Evolutionary conservation across 2,888 invertebrate genomes (phyloP).

Genomic region (Ischnus inquisitorius): DNA sequence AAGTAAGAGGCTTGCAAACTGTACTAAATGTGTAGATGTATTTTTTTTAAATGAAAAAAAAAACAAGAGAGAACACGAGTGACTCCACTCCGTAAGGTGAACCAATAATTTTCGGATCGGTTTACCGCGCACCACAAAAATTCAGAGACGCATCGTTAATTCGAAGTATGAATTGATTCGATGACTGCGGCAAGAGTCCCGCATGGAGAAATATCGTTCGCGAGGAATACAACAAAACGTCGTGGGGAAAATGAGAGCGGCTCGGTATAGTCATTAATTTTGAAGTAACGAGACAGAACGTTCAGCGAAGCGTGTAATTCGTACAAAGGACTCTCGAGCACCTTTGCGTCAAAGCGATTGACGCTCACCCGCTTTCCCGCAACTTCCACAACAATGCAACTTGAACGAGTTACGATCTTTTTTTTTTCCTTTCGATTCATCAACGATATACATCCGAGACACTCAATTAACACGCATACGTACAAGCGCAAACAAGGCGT

Average conservation of each 20-base stretch:
- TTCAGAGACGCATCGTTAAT: background rate
- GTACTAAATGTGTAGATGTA: background rate
- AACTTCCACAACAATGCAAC: background rate
- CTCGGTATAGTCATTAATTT: slow-evolving; percentile 37
- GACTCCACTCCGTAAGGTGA: too few species aligned
- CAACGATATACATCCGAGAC: background rate
- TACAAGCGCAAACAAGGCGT: slow-evolving; percentile 12
- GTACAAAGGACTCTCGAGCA: slow-evolving; percentile 33
- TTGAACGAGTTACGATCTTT: background rate
- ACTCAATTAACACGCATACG: background rate
- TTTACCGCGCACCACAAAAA: background rate
- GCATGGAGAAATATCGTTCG: background rate
- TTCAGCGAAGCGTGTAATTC: slow-evolving; percentile 41
- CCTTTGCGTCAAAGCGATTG: slow-evolving; percentile 13
- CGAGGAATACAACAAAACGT: slow-evolving; percentile 10
- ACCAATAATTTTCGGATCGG: background rate
- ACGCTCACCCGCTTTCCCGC: slow-evolving; percentile 7
- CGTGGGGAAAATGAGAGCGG: background rate
- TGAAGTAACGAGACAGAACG: slow-evolving; percentile 52
- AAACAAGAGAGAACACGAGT: background rate
- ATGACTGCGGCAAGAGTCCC: background rate
- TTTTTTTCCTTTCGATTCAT: background rate
- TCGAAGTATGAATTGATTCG: background rate
- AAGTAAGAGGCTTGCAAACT: background rate
- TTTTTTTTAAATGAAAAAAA: background rate